phyloP scores from a whole-genome alignment of 2,797 vertebrate species.

The Pseudochirops cupreus region DNA sequence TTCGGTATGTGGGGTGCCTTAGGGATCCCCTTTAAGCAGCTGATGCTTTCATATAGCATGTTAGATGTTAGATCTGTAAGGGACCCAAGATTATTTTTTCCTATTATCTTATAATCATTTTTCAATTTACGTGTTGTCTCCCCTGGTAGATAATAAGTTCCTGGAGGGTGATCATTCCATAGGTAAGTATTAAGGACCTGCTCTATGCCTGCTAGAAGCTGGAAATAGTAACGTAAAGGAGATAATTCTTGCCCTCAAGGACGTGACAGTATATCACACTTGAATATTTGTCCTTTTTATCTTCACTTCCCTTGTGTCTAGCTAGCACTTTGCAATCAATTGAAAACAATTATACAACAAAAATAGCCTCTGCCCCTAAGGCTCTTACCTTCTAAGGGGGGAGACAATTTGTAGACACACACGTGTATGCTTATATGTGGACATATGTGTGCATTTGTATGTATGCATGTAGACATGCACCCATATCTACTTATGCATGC shows the following conservation, averaged over 20 bases:
- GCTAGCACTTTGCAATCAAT: not conserved
- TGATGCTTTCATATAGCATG: not conserved
- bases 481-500: not conserved
- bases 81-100: not conserved
- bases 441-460: no score
- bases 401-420: not conserved
- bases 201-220: not conserved
- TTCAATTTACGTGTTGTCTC: not conserved
- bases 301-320: not conserved
- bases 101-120: not conserved
- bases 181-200: not conserved
- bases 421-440: no score
- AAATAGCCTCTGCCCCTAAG: not conserved
- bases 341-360: not conserved
- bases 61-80: not conserved
- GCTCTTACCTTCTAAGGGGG: not conserved
- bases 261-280: not conserved
- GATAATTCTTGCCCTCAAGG: not conserved
- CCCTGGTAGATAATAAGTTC: not conserved
- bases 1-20: not conserved
- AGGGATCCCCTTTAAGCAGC: not conserved
- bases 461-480: no score
- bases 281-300: not conserved
- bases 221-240: not conserved
- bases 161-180: not conserved